phyloP scores from a whole-genome alignment of 2,113 vertebrate genomes.

The Psittacula cyanocephala region DNA sequence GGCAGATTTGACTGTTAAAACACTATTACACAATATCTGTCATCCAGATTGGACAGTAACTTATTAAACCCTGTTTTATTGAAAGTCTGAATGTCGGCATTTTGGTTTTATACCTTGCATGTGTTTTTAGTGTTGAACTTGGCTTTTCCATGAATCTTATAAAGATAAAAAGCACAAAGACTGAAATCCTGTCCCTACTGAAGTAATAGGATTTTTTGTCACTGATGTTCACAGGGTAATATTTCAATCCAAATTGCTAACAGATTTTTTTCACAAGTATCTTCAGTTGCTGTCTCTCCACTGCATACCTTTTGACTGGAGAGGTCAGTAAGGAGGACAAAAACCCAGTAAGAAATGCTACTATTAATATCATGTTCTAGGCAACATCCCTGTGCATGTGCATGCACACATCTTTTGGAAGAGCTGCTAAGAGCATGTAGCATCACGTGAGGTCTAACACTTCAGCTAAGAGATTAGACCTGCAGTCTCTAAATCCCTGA shows the following conservation, averaged over 20 bases:
- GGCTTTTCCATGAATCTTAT: conserved; percentile 10
- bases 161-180: conserved; percentile 36
- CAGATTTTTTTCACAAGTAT: neutral
- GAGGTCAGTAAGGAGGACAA: neutral
- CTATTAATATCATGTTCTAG: neutral
- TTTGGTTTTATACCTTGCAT: conserved; percentile 29
- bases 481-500: neutral
- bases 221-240: neutral
- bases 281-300: neutral
- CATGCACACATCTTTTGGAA: neutral
- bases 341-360: neutral
- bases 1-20: conserved; percentile 8
- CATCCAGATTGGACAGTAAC: conserved; percentile 32
- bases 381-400: neutral
- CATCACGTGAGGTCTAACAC: neutral
- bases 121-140: conserved; percentile 50
- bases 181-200: neutral
- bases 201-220: conserved; percentile 45
- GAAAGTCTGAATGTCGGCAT: conserved; percentile 18
- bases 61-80: conserved; percentile 14
- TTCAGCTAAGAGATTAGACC: neutral
- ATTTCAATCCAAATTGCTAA: conserved; percentile 15
- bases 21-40: conserved; percentile 21
- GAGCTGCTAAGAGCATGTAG: neutral
- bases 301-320: neutral